Evolutionary conservation across 1,140 invertebrate species (phyloP).

Genomic region (Protaetia brevitarsis): DNA sequence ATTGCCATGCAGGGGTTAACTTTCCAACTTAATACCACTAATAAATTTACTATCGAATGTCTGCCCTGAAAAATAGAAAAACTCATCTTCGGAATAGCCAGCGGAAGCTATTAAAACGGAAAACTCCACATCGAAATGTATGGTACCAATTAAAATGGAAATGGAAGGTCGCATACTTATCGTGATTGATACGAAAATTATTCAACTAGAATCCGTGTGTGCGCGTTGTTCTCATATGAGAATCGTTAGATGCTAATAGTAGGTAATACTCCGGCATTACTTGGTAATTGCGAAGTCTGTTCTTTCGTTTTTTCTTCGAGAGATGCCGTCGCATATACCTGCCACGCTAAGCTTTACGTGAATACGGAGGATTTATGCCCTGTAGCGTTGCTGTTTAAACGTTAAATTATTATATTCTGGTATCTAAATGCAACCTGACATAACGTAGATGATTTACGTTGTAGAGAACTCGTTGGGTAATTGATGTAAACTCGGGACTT

Average conservation of each 20-base stretch:
- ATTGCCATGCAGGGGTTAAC: background rate
- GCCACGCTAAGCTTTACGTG: background rate
- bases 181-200: conserved; percentile 5
- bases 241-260: background rate
- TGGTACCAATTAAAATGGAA: conserved; percentile 17
- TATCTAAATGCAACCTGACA: background rate
- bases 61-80: background rate
- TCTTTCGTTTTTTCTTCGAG: background rate
- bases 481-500: too few species aligned
- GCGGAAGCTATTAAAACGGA: background rate
- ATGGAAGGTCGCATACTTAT: background rate
- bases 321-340: background rate
- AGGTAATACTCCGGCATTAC: too few species aligned
- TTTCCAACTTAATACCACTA: background rate
- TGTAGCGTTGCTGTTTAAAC: background rate
- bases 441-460: background rate
- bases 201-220: background rate
- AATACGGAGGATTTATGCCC: background rate
- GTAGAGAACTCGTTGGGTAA: background rate
- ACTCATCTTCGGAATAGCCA: background rate
- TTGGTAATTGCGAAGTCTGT: background rate
- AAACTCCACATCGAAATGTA: background rate
- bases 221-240: background rate
- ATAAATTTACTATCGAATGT: conserved; percentile 1
- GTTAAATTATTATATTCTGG: background rate